Percentiles rank a stretch among this genome's conserved stretches.
Conservation (phyloP, 2,888 invertebrate species). For the Amphipyra tragopoginis region DNA sequence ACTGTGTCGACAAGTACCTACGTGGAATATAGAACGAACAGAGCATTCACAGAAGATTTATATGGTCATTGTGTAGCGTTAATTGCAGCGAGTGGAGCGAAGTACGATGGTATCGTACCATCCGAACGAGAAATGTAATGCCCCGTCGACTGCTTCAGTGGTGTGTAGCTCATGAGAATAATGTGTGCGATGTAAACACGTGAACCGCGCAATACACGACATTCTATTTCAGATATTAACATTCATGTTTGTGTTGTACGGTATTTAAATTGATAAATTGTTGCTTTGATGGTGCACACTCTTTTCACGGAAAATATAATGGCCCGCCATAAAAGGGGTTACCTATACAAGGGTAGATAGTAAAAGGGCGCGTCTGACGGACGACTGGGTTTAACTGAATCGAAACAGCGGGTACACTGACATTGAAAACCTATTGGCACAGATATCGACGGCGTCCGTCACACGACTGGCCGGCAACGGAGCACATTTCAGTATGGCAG, state of each 20-base stretch:
- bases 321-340: conserved; percentile 63
- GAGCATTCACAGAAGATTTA: conserved; percentile 85
- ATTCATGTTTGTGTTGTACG: conserved; percentile 59
- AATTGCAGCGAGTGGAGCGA: conserved; percentile 87
- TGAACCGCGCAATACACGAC: conserved; percentile 55
- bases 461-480: conserved; percentile 73
- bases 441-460: conserved; percentile 77
- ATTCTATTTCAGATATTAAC: conserved; percentile 63
- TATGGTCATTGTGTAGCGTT: conserved; percentile 87
- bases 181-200: conserved; percentile 68
- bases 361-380: conserved; percentile 67
- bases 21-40: conserved; percentile 77
- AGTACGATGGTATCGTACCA: conserved; percentile 83
- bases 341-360: conserved; percentile 65
- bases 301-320: conserved; percentile 65
- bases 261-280: conserved; percentile 66
- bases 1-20: conserved; percentile 69
- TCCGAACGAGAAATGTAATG: conserved; percentile 82
- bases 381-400: conserved; percentile 68
- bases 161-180: conserved; percentile 69
- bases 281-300: conserved; percentile 58
- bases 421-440: conserved; percentile 84
- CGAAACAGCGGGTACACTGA: conserved; percentile 69
- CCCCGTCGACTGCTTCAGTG: conserved; percentile 65
- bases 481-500: conserved; percentile 86